Conservation (phyloP, 2,797 vertebrate species). For the Coracias cyanogaster region DNA sequence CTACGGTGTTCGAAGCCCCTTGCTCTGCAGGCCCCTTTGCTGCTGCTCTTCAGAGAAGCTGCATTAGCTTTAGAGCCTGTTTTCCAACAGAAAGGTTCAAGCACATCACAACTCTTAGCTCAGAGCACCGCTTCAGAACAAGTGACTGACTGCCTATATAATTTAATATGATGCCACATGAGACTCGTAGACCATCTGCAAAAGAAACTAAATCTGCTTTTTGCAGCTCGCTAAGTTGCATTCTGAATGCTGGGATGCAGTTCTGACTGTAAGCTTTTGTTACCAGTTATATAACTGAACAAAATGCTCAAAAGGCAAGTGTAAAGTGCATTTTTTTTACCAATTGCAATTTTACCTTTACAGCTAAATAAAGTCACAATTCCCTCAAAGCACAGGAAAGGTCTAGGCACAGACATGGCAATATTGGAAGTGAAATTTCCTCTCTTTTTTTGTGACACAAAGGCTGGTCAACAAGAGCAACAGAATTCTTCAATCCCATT, state of each 20-base stretch:
- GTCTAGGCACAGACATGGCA: background rate
- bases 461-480: background rate
- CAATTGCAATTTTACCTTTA: background rate
- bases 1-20: background rate
- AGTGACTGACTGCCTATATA: conserved; percentile 83
- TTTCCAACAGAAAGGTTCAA: conserved; percentile 70
- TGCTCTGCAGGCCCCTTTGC: conserved; percentile 30
- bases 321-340: background rate
- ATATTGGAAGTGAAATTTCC: background rate
- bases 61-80: conserved; percentile 39
- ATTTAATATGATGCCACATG: conserved; percentile 88
- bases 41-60: conserved; percentile 41
- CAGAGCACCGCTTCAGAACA: conserved; percentile 72
- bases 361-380: background rate
- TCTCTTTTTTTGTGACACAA: background rate
- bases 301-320: background rate
- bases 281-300: conserved; percentile 3
- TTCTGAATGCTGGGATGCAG: conserved; percentile 36
- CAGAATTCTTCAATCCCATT: background rate
- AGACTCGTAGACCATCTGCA: conserved; percentile 82
- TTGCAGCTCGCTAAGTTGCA: conserved; percentile 65
- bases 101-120: conserved; percentile 70
- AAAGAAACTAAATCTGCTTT: conserved; percentile 84
- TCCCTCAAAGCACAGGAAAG: background rate
- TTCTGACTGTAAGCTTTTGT: conserved; percentile 44